Base-by-base conservation (phyloP, 2,888 invertebrate genomes). In the Electrophaes corylata region DNA sequence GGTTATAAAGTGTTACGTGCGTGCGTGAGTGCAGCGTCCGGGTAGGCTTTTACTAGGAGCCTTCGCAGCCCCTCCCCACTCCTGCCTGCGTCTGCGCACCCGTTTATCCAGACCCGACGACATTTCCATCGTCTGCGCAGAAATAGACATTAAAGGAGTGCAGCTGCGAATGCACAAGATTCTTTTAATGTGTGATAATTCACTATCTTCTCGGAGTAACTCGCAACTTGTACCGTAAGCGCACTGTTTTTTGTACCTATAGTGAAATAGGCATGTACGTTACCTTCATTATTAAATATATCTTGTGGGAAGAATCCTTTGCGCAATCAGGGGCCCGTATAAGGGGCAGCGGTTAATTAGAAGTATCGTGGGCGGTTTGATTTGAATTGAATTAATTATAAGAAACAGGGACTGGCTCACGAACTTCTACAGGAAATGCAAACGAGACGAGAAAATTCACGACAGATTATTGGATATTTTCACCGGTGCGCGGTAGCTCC, bases 331-430 rank as follows among this genome's bases (percentile, higher is more conserved):
- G 69, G 68, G 64, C 60, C 81, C 83, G 69, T 82, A 83, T 76
- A 83, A 73, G 84, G 82, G 72, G 66, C 73, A 78, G 77, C 75
- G 73, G 79, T 83, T 83, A 86, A 87, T 85, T 83, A 80, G 76
- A 83, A 76, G 76, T 72, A 76, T 81, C 80, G 86, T 85, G 83
- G 88, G 84, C 84, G 84, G 83, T 84, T 85, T 88, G 89, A 87
- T 88, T 88, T 86, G 84, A 89, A 87, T 87, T 83, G 84, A 85
- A 88, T 88, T 86, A 89, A 88, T 88, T 87, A 88, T 84, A 81
- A 84, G 81, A 74, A 76, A 66, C 72, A 67, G 71, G 75, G 71
- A 74, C 73, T 79, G 67, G 76, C 77, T 84, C 84, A 84, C 84
- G 81, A 86, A 81, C 73, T 79, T 58, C 39, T 52, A 73, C 77